Evolutionary conservation across 2,888 invertebrate genomes (phyloP).

Genomic region (Scrobipalpa costella): DNA sequence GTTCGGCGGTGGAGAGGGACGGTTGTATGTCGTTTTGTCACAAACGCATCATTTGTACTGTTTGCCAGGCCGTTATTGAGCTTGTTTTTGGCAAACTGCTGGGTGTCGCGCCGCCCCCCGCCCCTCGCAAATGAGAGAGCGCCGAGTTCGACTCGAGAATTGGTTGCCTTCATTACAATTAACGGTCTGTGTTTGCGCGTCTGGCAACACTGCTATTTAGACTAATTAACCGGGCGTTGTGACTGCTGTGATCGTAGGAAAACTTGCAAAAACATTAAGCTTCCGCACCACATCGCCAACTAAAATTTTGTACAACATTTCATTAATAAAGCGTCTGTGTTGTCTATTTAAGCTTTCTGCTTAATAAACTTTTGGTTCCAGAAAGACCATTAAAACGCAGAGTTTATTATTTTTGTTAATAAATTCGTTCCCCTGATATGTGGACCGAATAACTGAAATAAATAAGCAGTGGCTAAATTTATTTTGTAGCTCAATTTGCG

Average conservation of each 20-base stretch:
- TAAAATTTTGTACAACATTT: slow-evolving; percentile 20
- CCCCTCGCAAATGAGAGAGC: slow-evolving; percentile 68
- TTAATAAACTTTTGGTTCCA: slow-evolving; percentile 15
- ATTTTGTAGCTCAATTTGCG: slow-evolving; percentile 69
- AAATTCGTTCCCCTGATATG: slow-evolving; percentile 30
- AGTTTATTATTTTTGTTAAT: slow-evolving; percentile 21
- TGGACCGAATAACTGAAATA: slow-evolving; percentile 45
- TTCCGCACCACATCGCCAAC: slow-evolving; percentile 36
- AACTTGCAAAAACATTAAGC: slow-evolving; percentile 65
- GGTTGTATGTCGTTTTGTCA: slow-evolving; percentile 65
- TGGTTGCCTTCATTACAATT: slow-evolving; percentile 74
- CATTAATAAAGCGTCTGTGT: slow-evolving; percentile 15
- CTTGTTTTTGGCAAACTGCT: slow-evolving; percentile 77
- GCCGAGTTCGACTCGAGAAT: slow-evolving; percentile 62
- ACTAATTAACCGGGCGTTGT: slow-evolving; percentile 75
- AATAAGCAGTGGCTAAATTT: slow-evolving; percentile 45
- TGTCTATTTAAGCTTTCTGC: slow-evolving; percentile 15
- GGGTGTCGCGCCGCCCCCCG: slow-evolving; percentile 66
- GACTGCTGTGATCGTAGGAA: slow-evolving; percentile 57
- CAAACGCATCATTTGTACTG: slow-evolving; percentile 78
- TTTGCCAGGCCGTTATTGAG: slow-evolving; percentile 77
- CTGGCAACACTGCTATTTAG: slow-evolving; percentile 76
- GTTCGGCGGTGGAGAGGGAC: slow-evolving; percentile 51
- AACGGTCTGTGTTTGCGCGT: slow-evolving; percentile 75
- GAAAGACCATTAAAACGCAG: slow-evolving; percentile 10